These are phyloP conservation scores for Sycophila texana DNA, from an alignment of 2,888 invertebrate genomes.

Conservation along the genomic window DNA sequence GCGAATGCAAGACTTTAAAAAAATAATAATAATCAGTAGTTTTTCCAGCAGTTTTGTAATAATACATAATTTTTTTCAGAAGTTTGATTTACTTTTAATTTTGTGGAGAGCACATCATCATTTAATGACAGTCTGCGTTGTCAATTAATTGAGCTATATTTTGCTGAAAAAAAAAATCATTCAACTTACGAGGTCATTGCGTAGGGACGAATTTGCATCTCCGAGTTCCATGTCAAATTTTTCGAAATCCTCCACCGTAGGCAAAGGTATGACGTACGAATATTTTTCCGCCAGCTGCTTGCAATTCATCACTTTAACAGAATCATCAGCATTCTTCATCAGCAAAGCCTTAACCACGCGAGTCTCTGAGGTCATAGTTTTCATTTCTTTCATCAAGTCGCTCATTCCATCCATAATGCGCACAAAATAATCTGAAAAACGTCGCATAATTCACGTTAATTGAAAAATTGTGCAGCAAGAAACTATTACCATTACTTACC, in stretches of 20 bases:
- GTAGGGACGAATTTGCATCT: conserved; percentile 19
- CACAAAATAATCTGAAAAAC: conserved; percentile 20
- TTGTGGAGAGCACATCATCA: too few relatives aligned
- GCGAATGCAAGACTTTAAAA: too few relatives aligned
- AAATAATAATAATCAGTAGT: too few relatives aligned
- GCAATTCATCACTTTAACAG: conserved; percentile 17
- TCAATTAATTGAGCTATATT: not conserved
- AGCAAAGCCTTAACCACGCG: not conserved
- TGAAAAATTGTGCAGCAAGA: not conserved
- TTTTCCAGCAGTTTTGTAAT: too few relatives aligned
- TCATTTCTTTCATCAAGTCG: conserved; percentile 19
- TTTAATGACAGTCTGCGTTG: too few relatives aligned
- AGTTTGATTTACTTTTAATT: too few relatives aligned
- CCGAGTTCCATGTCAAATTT: conserved; percentile 34
- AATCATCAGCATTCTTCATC: not conserved
- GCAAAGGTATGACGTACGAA: conserved; percentile 22
- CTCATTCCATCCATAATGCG: conserved; percentile 14
- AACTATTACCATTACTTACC: conserved; percentile 5
- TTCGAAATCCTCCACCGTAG: conserved; percentile 37
- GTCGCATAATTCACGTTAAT: too few relatives aligned
- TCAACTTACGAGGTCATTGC: conserved; percentile 30
- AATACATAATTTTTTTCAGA: too few relatives aligned
- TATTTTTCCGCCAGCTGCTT: conserved; percentile 34
- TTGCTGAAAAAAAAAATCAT: too few relatives aligned
- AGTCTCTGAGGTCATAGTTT: not conserved